phyloP scores from a whole-genome alignment of 92 coral and sea anemone genomes.

The Ricordea florida region DNA sequence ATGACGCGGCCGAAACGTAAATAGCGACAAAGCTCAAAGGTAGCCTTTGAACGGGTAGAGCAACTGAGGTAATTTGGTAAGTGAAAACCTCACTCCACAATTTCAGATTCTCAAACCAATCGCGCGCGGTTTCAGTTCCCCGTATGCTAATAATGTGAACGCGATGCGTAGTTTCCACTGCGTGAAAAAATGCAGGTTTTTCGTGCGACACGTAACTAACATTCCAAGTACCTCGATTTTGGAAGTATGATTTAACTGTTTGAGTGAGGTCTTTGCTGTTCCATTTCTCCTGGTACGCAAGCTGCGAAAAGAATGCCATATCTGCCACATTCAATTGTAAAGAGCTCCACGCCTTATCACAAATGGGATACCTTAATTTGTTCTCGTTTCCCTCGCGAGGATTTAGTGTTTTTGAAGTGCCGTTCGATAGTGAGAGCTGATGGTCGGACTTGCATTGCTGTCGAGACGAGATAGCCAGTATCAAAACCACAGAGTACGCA shows the following conservation, averaged over 20 bases:
- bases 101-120: slow-evolving; percentile 68
- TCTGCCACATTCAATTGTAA: slow-evolving; percentile 57
- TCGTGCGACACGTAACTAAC: slow-evolving; percentile 19
- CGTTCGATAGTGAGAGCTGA: slow-evolving; percentile 36
- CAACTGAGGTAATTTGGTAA: slow-evolving; percentile 64
- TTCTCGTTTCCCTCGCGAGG: too few relatives aligned
- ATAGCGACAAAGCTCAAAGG: slow-evolving; percentile 57
- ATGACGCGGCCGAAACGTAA: slow-evolving; percentile 41
- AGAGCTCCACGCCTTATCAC: slow-evolving; percentile 58
- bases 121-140: slow-evolving; percentile 55
- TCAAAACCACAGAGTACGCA: slow-evolving; percentile 34
- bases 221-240: slow-evolving; percentile 48
- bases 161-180: neutral
- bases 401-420: neutral
- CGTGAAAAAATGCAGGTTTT: slow-evolving; percentile 67
- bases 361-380: slow-evolving; percentile 58
- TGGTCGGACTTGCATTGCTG: slow-evolving; percentile 45
- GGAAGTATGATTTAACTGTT: slow-evolving; percentile 40
- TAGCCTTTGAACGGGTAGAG: slow-evolving; percentile 55
- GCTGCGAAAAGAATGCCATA: slow-evolving; percentile 63
- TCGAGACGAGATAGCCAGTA: slow-evolving; percentile 29
- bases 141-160: slow-evolving; percentile 64
- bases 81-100: slow-evolving; percentile 72
- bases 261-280: neutral
- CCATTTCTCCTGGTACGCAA: slow-evolving; percentile 45